These are phyloP conservation scores for Stichopus horrens DNA, from an alignment of 53 echinoderm and acorn worm genomes.

Conservation along the genomic window DNA sequence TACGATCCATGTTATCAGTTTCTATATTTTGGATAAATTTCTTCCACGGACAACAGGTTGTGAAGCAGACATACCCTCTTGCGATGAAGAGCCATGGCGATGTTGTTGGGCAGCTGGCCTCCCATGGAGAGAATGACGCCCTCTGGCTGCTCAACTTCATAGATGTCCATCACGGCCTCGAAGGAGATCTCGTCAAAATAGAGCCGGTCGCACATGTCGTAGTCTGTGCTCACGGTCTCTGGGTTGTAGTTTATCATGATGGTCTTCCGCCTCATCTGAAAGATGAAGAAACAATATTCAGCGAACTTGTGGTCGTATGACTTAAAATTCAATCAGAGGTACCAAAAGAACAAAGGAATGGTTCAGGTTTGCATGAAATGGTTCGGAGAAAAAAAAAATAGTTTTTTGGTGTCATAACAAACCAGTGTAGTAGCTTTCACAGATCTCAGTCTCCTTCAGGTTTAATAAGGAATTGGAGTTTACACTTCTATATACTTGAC, in stretches of 20 bases:
- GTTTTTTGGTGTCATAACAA: too few species aligned
- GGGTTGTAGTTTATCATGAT: conserved; percentile 99
- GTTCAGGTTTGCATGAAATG: too few species aligned
- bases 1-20: too few species aligned
- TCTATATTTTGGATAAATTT: background rate
- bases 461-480: too few species aligned
- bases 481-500: too few species aligned
- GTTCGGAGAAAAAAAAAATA: too few species aligned
- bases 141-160: conserved; percentile 82
- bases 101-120: conserved; percentile 97
- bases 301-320: background rate
- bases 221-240: conserved; percentile 98
- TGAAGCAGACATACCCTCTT: conserved; percentile 68
- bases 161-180: conserved; percentile 98
- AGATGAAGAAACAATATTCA: background rate
- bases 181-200: conserved; percentile 99
- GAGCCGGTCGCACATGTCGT: conserved; percentile 98
- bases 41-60: background rate
- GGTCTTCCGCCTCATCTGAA: conserved; percentile 80
- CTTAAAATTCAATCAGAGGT: too few species aligned
- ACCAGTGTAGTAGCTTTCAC: too few species aligned
- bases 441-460: too few species aligned
- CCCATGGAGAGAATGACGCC: conserved; percentile 97
- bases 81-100: conserved; percentile 95
- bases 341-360: too few species aligned